phyloP scores from a whole-genome alignment of 2,797 vertebrate genomes.

The Apodemus agrarius region DNA sequence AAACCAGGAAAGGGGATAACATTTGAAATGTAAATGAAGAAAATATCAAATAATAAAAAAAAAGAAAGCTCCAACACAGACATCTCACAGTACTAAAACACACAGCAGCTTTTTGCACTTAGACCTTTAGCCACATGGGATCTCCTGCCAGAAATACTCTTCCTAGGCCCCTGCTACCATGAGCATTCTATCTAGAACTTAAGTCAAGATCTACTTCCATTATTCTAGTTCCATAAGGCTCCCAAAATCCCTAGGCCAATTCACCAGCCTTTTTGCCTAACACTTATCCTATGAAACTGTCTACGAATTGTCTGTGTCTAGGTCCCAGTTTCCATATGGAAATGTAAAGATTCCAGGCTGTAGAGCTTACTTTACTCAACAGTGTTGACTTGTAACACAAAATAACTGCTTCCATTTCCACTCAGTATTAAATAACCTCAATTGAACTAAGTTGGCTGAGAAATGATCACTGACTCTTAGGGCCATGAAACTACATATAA shows the following conservation, averaged over 20 bases:
- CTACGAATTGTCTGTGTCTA: background rate
- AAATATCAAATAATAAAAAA: no score
- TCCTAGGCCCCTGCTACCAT: no score
- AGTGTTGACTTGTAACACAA: background rate
- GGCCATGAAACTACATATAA: background rate
- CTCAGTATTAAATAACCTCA: background rate
- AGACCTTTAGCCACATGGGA: background rate
- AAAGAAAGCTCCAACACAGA: background rate
- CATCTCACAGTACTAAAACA: background rate
- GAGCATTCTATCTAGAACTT: background rate
- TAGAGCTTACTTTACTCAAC: background rate
- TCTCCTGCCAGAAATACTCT: background rate
- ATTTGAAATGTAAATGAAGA: no score
- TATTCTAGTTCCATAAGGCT: accelerated
- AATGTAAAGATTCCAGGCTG: background rate
- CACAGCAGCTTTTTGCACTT: background rate
- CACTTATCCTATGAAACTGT: background rate
- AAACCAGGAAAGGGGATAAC: no score
- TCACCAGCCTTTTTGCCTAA: background rate
- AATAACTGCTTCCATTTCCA: background rate
- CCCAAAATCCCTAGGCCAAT: background rate
- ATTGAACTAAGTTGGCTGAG: background rate
- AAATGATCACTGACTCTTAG: background rate
- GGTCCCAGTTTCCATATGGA: background rate
- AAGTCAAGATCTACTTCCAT: background rate